Conservation (phyloP, 1,140 invertebrate genomes). For the Papilio xuthus region DNA sequence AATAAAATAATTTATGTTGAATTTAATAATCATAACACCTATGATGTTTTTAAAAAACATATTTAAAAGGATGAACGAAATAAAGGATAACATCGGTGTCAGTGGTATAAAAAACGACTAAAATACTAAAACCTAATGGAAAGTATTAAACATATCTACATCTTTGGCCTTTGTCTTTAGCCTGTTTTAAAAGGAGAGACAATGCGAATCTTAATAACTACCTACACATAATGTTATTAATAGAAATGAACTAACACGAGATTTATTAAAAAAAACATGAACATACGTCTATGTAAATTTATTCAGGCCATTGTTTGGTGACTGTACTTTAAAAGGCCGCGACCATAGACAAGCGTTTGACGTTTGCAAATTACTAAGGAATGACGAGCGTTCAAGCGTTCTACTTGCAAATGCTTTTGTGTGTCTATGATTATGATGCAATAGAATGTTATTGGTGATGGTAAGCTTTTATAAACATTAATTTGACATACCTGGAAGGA, state of each 20-base stretch:
- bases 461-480: constrained; percentile 40
- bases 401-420: background rate
- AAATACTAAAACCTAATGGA: background rate
- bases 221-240: background rate
- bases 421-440: constrained; percentile 34
- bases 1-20: no score
- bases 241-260: background rate
- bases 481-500: constrained; percentile 72
- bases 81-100: background rate
- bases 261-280: background rate
- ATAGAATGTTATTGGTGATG: constrained; percentile 14
- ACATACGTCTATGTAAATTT: background rate
- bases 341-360: constrained; percentile 50
- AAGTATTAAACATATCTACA: background rate
- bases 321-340: background rate
- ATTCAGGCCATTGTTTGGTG: background rate
- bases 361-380: constrained; percentile 36
- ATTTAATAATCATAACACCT: no score
- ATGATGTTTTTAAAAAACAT: no score
- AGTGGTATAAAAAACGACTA: background rate
- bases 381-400: constrained; percentile 17
- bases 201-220: background rate
- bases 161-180: background rate
- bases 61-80: background rate
- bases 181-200: background rate